phyloP scores from a whole-genome alignment of 2,888 invertebrate genomes.

The Empis livida region DNA sequence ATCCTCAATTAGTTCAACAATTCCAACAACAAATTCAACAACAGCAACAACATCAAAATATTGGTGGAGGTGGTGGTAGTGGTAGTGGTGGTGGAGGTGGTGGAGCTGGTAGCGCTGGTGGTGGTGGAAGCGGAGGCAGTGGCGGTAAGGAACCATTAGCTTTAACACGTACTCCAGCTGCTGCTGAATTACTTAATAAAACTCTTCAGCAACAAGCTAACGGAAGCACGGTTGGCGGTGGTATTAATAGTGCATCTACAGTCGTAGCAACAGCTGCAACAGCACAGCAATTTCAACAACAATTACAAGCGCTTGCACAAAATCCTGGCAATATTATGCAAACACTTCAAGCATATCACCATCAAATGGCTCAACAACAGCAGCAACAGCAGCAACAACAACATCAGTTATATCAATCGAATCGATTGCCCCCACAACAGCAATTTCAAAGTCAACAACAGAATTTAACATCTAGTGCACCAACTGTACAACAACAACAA shows the following conservation, averaged over 20 bases:
- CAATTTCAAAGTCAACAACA: constrained; percentile 9
- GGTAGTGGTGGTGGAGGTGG: background rate
- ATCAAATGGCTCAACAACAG: constrained; percentile 38
- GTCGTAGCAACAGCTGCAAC: constrained; percentile 16
- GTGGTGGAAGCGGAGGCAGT: background rate
- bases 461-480: background rate
- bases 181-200: constrained; percentile 24
- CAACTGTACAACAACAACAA: background rate
- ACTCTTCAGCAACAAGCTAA: constrained; percentile 24
- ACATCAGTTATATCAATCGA: constrained; percentile 9
- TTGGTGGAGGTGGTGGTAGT: background rate
- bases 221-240: constrained; percentile 16
- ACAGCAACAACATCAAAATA: constrained; percentile 20
- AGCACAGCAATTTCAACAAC: constrained; percentile 22
- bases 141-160: constrained; percentile 20
- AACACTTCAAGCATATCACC: constrained; percentile 23
- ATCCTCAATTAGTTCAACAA: constrained; percentile 21
- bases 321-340: constrained; percentile 23
- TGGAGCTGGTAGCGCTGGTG: background rate
- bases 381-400: constrained; percentile 21
- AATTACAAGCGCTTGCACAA: constrained; percentile 19
- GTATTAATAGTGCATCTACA: constrained; percentile 9
- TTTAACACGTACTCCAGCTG: constrained; percentile 25
- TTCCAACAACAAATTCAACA: constrained; percentile 25
- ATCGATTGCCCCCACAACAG: constrained; percentile 14